phyloP scores from a whole-genome alignment of 2,888 invertebrate species.

The Drosophila buzzatii region DNA sequence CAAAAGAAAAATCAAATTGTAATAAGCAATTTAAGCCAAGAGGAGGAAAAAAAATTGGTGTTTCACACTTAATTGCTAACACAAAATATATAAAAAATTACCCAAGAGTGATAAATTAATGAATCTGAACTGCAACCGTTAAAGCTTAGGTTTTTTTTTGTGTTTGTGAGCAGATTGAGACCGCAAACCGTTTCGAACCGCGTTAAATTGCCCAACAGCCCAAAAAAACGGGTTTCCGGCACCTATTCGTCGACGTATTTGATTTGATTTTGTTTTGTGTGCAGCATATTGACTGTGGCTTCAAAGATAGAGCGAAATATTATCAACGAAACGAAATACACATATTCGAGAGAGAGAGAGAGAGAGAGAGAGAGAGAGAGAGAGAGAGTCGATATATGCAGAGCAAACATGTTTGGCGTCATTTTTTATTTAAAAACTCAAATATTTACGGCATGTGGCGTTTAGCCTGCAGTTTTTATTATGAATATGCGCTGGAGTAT shows the following conservation, averaged over 20 bases:
- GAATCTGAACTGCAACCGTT: slow-evolving; percentile 67
- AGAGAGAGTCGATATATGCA: neutral
- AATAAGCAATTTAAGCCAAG: slow-evolving; percentile 22
- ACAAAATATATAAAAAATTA: slow-evolving; percentile 66
- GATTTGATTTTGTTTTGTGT: slow-evolving; percentile 5
- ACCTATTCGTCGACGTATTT: slow-evolving; percentile 29
- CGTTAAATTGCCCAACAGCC: slow-evolving; percentile 61
- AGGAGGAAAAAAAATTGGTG: slow-evolving; percentile 42
- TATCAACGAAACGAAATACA: slow-evolving; percentile 34
- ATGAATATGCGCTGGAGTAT: neutral
- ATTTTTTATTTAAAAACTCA: slow-evolving; percentile 57
- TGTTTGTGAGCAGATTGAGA: slow-evolving; percentile 40
- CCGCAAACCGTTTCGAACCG: slow-evolving; percentile 35
- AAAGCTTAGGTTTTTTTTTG: slow-evolving; percentile 26
- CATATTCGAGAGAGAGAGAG: neutral
- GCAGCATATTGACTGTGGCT: slow-evolving; percentile 8
- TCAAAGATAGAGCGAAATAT: slow-evolving; percentile 35
- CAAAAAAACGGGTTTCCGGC: slow-evolving; percentile 67
- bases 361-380: too few relatives aligned
- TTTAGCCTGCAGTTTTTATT: slow-evolving; percentile 36
- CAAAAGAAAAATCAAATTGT: slow-evolving; percentile 36
- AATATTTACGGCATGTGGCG: slow-evolving; percentile 71
- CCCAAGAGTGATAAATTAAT: slow-evolving; percentile 77
- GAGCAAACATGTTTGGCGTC: slow-evolving; percentile 58
- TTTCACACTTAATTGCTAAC: slow-evolving; percentile 79